Conservation (phyloP, 2,113 vertebrate species). For the Toxotes chatareus region DNA sequence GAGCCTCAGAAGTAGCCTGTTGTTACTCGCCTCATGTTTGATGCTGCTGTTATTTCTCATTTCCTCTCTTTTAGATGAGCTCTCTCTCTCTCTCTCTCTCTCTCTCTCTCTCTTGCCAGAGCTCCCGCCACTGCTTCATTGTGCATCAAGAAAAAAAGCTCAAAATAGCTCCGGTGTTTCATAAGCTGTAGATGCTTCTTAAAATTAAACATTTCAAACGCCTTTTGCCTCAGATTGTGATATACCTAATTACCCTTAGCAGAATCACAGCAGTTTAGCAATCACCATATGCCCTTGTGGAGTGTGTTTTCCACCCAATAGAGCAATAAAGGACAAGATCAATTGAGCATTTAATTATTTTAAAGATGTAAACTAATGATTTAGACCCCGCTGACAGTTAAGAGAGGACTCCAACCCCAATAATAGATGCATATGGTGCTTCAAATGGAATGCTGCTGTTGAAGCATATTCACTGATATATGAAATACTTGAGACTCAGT, state of each 20-base stretch:
- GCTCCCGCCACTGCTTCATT: slow-evolving; percentile 32
- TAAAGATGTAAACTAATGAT: slow-evolving; percentile 68
- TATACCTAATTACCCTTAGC: slow-evolving; percentile 66
- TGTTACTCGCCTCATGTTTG: slow-evolving; percentile 41
- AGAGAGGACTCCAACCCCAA: slow-evolving; percentile 9
- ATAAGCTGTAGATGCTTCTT: slow-evolving; percentile 52
- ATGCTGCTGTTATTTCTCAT: slow-evolving; percentile 30
- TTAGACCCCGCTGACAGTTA: slow-evolving; percentile 53
- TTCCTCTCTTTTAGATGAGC: slow-evolving; percentile 16
- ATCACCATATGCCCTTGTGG: slow-evolving; percentile 46
- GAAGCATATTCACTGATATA: slow-evolving; percentile 16
- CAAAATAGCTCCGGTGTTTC: slow-evolving; percentile 57
- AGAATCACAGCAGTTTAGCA: slow-evolving; percentile 58
- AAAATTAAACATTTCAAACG: slow-evolving; percentile 59
- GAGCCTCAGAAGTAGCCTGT: slow-evolving; percentile 25
- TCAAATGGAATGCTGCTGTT: slow-evolving; percentile 30
- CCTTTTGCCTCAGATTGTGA: slow-evolving; percentile 60
- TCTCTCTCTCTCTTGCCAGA: slow-evolving; percentile 5
- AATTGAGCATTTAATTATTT: slow-evolving; percentile 73
- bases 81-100: background rate
- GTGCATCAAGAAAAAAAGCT: slow-evolving; percentile 39
- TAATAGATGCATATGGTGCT: slow-evolving; percentile 29
- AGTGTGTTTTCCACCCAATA: slow-evolving; percentile 55
- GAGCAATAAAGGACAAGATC: slow-evolving; percentile 62
- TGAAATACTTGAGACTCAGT: slow-evolving; percentile 35